Conservation (phyloP, 2,113 vertebrate genomes). For the Microcebus tavaratra region DNA sequence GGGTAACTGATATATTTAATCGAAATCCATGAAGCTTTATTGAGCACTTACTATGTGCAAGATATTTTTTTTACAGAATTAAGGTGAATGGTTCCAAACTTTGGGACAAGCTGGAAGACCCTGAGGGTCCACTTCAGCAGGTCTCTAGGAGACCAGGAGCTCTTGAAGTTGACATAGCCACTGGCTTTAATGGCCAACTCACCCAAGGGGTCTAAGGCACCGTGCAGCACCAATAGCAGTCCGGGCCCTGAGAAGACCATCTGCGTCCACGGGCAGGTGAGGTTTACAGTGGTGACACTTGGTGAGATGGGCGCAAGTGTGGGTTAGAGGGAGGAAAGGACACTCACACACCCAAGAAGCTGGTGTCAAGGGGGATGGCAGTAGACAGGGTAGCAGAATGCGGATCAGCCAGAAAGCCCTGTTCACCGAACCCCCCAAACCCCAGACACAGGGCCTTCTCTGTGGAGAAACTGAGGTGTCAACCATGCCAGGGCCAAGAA, state of each 20-base stretch:
- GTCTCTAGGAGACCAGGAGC: background rate
- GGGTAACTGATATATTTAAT: background rate
- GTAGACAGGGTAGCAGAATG: background rate
- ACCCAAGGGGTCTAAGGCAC: background rate
- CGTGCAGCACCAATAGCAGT: rapidly evolving
- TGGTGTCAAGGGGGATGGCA: background rate
- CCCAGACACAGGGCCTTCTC: background rate
- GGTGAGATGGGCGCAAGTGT: background rate
- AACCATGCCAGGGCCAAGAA: background rate
- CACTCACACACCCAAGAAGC: background rate
- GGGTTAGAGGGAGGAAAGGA: background rate
- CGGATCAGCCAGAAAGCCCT: background rate
- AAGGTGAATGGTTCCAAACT: background rate
- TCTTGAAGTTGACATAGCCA: background rate
- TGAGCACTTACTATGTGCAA: background rate
- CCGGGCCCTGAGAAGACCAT: background rate
- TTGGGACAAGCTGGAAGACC: background rate
- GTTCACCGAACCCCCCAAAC: background rate
- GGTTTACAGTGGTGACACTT: background rate
- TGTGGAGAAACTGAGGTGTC: background rate
- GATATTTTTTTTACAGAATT: background rate
- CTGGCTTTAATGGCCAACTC: background rate
- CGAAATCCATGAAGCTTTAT: background rate
- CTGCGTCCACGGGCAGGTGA: rapidly evolving
- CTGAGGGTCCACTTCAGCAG: background rate